Base-by-base conservation (phyloP, 2,888 invertebrate species). In the Drosophila melanosoma region DNA sequence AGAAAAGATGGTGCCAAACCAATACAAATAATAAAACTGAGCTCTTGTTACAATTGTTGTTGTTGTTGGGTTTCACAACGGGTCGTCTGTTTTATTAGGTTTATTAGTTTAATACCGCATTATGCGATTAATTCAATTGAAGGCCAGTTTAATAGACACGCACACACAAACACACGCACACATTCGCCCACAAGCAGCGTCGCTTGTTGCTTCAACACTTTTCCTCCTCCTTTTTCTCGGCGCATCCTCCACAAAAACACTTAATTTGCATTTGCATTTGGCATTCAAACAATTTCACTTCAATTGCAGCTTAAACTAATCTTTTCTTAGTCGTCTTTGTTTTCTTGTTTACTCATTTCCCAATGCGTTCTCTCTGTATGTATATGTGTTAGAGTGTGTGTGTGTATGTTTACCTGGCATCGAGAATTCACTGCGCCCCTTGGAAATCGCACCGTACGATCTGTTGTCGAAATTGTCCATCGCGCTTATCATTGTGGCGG, bases 391-490 rank as follows among this genome's bases (percentile, higher is more conserved):
- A 12, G 45, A 45, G 42, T 20, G 45, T 45, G 45, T 42, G 45
- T 45, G 45, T 23, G 45, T 45, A 45, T 45, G 78, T 84, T 90
- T 92, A 93, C 93, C 93, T 92, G 92, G 92, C 87, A 90, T 91
- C 73, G 91, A 89, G 84, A 93, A 93, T 82, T 92, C 93, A 87
- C 91, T 92, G 74, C 91, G 90, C 75, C 91, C 89, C 81, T 87
- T 88, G 71, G 92, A 91, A 76, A 93, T 92, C 79, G 92, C 92
- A 76, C 91, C 92, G 79, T 92, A 93, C 69, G 93, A 93, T 82
- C 93, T 91, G 87, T 92, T 93, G 87, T 93, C 87, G 57, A 90
- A 90, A 82, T 85, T 85, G 78, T 87, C 93, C 92, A 93, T 92
- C 81, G 92, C 90, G 87, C 91, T 91, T 64, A 92, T 91, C 93